These are phyloP conservation scores for Chloroclystis v-ata DNA, from an alignment of 2,888 invertebrate genomes.

Conservation along the genomic window DNA sequence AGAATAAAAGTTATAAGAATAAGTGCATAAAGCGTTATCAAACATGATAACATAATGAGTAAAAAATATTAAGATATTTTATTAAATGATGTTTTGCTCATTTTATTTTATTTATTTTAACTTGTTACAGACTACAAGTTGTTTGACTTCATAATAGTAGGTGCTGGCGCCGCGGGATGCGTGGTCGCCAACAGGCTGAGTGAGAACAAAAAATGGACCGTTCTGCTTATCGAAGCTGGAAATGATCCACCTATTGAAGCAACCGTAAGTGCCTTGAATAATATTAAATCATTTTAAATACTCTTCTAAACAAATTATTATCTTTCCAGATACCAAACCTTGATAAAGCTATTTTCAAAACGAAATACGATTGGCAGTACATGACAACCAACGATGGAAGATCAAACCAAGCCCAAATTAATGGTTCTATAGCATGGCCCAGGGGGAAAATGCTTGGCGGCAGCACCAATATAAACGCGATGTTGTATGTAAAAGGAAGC, in stretches of 20 bases:
- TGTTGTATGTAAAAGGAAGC: constrained; percentile 76
- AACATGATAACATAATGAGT: no score
- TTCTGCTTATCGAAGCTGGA: constrained; percentile 33
- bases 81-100: no score
- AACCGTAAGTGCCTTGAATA: constrained; percentile 31
- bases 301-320: no score
- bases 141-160: constrained; percentile 75
- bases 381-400: constrained; percentile 85
- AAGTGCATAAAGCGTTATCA: no score
- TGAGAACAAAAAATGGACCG: constrained; percentile 38
- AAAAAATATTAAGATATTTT: no score
- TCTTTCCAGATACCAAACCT: constrained; percentile 40
- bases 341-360: constrained; percentile 39
- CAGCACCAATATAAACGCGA: constrained; percentile 73
- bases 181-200: constrained; percentile 76
- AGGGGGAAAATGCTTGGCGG: constrained; percentile 82
- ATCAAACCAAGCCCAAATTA: constrained; percentile 80
- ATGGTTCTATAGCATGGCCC: constrained; percentile 65
- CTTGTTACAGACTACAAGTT: no score
- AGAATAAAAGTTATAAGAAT: no score
- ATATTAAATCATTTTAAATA: no score
- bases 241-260: constrained; percentile 29
- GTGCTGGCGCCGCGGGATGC: constrained; percentile 79
- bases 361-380: constrained; percentile 87
- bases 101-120: no score